phyloP scores from a whole-genome alignment of 2,113 vertebrate genomes.

The Muscicapa adusta region DNA sequence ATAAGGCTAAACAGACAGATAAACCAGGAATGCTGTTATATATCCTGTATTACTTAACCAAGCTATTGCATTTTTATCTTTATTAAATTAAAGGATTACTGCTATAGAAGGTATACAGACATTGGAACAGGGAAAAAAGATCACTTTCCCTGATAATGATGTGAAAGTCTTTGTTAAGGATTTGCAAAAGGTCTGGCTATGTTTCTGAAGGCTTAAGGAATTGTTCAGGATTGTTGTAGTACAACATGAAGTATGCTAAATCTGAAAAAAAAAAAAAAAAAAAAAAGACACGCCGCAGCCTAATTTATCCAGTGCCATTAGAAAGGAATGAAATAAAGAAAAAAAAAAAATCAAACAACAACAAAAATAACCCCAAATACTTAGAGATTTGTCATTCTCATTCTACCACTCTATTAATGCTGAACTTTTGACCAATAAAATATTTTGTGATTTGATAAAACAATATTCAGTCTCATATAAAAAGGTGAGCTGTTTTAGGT shows the following conservation, averaged over 20 bases:
- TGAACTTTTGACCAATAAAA: neutral
- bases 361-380: neutral
- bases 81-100: slow-evolving; percentile 40
- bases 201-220: neutral
- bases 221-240: neutral
- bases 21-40: neutral
- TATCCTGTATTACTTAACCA: neutral
- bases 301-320: neutral
- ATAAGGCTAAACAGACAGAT: slow-evolving; percentile 23
- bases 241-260: neutral
- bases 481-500: neutral
- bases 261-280: neutral
- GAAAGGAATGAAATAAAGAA: neutral
- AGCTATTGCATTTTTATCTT: slow-evolving; percentile 7
- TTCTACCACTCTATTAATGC: neutral
- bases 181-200: neutral
- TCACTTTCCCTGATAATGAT: neutral
- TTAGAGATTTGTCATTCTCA: neutral
- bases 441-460: neutral
- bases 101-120: neutral
- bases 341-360: neutral
- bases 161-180: neutral
- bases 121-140: neutral
- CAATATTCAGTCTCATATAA: neutral
- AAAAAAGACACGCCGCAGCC: neutral